phyloP scores from a whole-genome alignment of 2,888 invertebrate genomes.

The Sarcophaga carnaria region DNA sequence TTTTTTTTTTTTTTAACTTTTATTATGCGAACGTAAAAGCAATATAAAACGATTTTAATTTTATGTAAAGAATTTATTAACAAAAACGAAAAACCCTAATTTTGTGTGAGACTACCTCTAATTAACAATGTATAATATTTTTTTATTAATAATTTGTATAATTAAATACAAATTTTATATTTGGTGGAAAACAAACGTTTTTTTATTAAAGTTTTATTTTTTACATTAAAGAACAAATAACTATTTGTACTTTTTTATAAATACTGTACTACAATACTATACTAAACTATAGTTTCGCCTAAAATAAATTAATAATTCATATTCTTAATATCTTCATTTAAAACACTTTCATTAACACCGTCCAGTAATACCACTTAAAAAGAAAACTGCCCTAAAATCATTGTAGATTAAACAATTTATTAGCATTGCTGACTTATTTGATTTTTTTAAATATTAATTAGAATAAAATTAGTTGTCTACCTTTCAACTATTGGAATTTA shows the following conservation, averaged over 20 bases:
- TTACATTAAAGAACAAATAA: constrained; percentile 23
- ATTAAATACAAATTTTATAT: constrained; percentile 1
- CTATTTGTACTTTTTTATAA: constrained; percentile 56
- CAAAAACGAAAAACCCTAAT: constrained; percentile 12
- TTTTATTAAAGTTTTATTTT: constrained; percentile 19
- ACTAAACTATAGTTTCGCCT: too few species aligned
- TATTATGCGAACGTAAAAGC: background rate
- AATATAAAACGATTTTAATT: constrained; percentile 50
- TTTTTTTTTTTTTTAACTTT: too few species aligned
- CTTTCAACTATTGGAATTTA: too few species aligned
- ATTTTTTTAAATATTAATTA: too few species aligned
- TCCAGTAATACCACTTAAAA: constrained; percentile 21
- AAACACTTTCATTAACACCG: constrained; percentile 29
- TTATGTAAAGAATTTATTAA: constrained; percentile 41
- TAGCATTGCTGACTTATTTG: too few species aligned
- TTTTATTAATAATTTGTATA: background rate
- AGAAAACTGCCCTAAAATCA: constrained; percentile 33
- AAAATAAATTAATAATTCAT: background rate
- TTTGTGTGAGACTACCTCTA: constrained; percentile 40
- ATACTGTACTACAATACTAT: background rate
- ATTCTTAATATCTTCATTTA: constrained; percentile 3
- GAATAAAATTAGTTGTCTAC: too few species aligned
- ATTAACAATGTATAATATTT: background rate
- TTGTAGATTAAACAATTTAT: background rate
- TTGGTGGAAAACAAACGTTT: constrained; percentile 13